Evolutionary conservation across 30 jellyfish, hydroid and myxozoan genomes (phyloP).

Genomic region (Haliclystus octoradiatus): DNA sequence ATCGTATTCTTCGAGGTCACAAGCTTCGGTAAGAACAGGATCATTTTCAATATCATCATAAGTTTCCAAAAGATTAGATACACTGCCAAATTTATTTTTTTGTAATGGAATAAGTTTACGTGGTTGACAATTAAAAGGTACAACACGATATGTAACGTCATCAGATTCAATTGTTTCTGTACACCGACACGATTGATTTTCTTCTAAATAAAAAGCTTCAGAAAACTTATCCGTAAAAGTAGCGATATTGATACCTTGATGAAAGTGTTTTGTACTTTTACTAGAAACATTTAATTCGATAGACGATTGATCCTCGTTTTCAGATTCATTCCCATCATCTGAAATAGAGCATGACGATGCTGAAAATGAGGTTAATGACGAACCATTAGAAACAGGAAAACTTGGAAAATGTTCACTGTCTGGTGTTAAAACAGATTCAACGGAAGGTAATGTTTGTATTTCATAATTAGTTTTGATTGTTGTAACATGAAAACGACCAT

Average conservation of each 20-base stretch:
- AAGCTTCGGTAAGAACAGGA: background rate
- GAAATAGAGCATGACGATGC: background rate
- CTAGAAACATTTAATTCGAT: background rate
- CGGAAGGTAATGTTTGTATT: background rate
- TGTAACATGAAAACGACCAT: background rate
- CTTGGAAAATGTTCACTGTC: background rate
- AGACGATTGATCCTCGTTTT: background rate
- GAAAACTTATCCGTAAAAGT: background rate
- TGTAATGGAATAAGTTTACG: background rate
- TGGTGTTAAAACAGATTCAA: background rate
- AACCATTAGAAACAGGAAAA: background rate
- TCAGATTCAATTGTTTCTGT: background rate
- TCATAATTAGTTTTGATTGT: background rate
- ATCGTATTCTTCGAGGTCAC: background rate
- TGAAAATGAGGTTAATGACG: background rate
- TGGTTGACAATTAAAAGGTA: background rate
- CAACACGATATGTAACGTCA: background rate
- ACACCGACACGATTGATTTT: background rate
- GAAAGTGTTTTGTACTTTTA: background rate
- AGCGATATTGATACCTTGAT: too few relatives aligned
- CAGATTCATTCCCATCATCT: background rate
- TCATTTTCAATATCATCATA: background rate
- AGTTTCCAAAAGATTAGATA: background rate
- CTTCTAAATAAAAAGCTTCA: background rate
- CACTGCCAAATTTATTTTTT: background rate